Evolutionary conservation across 2,888 invertebrate species (phyloP), one percentile per base, ranked within the genome.

Genomic region (Cryptophagus acutangulus): DNA sequence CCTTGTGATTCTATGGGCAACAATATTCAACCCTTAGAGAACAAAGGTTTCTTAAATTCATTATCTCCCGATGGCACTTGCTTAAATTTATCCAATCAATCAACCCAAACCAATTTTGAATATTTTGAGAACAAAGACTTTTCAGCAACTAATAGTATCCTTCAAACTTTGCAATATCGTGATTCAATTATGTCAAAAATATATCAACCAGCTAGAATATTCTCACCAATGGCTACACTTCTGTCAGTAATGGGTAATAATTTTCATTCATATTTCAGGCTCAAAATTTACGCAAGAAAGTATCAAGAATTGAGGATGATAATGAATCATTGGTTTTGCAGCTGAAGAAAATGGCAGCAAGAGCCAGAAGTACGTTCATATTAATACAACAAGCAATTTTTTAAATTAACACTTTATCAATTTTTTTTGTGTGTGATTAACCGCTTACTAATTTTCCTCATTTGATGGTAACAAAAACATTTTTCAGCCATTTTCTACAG

Each of bases 251-350:
- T 67, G 62, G 66, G 67, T 67, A 67, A 54, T 55, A n/a, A 20
- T 72, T 73, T 36, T 36, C 44, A 29, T 20, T 48, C 4, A 33
- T 18, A 28, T 75, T 81, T 69, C 81, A 87, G 87, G 86, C 83
- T 68, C 83, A 87, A 77, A 85, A 82, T 73, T 79, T 87, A 70
- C 80, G 90, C 72, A 88, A 87, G 77, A 90, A 89, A 75, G 81
- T 91, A 65, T 82, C 87, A 66, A 84, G 93, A 63, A 81, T 94
- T 69, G 95, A 96, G 74, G 92, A 93, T 71, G 95, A 96, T 78
- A 95, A 95, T 77, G 95, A 96, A 72, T 89, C 89, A 58, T 78
- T 94, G 72, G 84, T 89, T 72, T 80, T 89, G 76, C 94, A 94
- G 79, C 81, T 95, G 74, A 89, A 92, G 80, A 93, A 93, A 82